Evolutionary conservation across 2,888 invertebrate species (phyloP).

Genomic region (Carterocephalus palaemon): DNA sequence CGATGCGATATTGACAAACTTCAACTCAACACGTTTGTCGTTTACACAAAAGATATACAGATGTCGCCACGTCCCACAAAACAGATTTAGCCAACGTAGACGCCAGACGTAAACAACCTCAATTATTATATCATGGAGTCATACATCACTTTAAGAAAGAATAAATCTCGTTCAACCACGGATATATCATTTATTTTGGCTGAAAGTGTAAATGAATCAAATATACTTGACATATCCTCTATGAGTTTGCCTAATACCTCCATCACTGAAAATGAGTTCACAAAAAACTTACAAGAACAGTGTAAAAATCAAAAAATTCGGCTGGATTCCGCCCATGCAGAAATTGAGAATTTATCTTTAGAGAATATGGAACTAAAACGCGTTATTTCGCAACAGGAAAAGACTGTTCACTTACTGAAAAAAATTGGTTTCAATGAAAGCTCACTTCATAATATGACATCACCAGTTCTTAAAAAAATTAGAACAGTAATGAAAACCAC

Average conservation of each 20-base stretch:
- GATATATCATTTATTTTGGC: background rate
- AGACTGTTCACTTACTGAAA: background rate
- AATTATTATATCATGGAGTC: background rate
- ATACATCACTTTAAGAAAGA: background rate
- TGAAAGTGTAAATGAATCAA: background rate
- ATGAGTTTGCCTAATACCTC: background rate
- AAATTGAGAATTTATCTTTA: background rate
- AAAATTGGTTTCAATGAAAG: background rate
- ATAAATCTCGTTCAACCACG: background rate
- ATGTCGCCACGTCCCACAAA: too few relatives aligned
- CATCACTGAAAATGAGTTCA: background rate
- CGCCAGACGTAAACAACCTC: too few relatives aligned
- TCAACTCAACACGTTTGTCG: too few relatives aligned
- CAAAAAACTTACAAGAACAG: background rate
- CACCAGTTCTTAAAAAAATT: background rate
- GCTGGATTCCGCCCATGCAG: background rate
- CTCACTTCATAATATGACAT: background rate
- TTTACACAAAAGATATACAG: too few relatives aligned
- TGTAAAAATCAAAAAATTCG: background rate
- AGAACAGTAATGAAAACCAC: background rate
- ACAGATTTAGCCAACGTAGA: too few relatives aligned
- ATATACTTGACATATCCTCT: background rate
- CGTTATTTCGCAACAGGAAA: background rate
- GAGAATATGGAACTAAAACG: background rate
- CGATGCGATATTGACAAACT: too few relatives aligned